Base-by-base conservation (phyloP, 2,113 vertebrate species). In the Cochlearius cochlearius region DNA sequence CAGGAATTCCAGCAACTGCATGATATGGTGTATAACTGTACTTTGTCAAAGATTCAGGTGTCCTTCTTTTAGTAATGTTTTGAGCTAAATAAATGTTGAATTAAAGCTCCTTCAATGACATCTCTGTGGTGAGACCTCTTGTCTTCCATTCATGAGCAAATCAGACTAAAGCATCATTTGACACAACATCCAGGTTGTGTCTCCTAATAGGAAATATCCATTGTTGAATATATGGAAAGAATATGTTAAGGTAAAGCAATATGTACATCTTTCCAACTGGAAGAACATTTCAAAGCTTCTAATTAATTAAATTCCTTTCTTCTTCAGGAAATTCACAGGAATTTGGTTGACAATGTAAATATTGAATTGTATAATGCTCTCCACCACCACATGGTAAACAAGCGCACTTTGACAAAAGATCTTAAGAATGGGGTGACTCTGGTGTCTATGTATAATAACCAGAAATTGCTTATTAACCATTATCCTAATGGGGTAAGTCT, bases 361-460 rank as follows among this genome's bases (percentile, higher is more conserved):
- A 98, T 99, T 50, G 99, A 99, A 87, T 95, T 99, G 39, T 98
- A 99, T 92, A 99, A 99, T 50, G 98, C 99, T 91, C 98, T 99
- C 62, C 99, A 99, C 81, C 99, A 99, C 91, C 99, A 99, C 94
- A 99, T 99, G 99, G 96, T 98, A 86, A 98, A 99, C 96, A 99
- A 98, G 74, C 99, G 99, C 36, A 97, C 99, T 96, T 66, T 99
- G 87, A 99, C 99, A 75, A 99, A 99, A 98, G 99, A 99, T 96
- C 97, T 99, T 64, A 99, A 98, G 97, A 98, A 99, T 78, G 99
- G 99, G 88, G 95, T 99, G 98, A 98, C 95, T 16, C 41, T 99
- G 63, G 96, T 95, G 39, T 99, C 99, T 10, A 99, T 99, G 99
- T 99, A 99, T 94, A 98, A 99, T 64, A 98, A 98, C 69, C 98